Base-by-base conservation (phyloP, 2,113 vertebrate species). In the Cardinalis cardinalis region DNA sequence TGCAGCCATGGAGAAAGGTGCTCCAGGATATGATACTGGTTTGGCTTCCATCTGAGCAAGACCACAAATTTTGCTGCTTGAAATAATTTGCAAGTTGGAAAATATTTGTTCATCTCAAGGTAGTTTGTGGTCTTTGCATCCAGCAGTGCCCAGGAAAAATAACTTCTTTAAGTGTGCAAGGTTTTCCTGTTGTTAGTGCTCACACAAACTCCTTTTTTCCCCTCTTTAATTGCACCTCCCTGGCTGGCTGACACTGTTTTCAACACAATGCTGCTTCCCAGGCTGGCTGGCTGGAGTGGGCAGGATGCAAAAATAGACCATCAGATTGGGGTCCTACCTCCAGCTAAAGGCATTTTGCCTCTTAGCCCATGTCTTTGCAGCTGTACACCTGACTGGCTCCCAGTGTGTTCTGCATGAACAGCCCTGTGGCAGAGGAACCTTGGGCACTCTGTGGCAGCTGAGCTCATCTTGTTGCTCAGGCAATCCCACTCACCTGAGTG, bases 361-460 rank as follows among this genome's bases (percentile, higher is more conserved):
- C 53, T 56, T 21, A 25, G 25, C 29, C 25, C 25, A 1, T 0
- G 0, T 41, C 8, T 34, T 44, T 83, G 49, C 46, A 76, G 24
- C 21, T 51, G 34, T 8, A 31, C 24, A 6, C 52, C 26, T 3
- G 1, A 8, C 28, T 31, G 1, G 0, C 29, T 51, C 31, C 1
- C 1, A 3, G 0, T 18, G 21, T 23, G 15, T 34, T 58, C 14
- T 44, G 65, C 69, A 34, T 34, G 34, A 59, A 16, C 10, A 31
- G 1, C 34, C 34, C 17, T 2, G 1, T 44, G 53, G 40, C 3
- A 3, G 38, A 43, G 46, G 15, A 29, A 4, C 34, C 7, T n/a
- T 0, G 5, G 40, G 43, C 28, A 1, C 66, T n/a, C 20, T 4
- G 6, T 18, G n/a, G 6, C 70, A 53, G 11, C 4, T 2, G 46